phyloP scores from a whole-genome alignment of 2,888 invertebrate species.

The Oxytorus armatus region DNA sequence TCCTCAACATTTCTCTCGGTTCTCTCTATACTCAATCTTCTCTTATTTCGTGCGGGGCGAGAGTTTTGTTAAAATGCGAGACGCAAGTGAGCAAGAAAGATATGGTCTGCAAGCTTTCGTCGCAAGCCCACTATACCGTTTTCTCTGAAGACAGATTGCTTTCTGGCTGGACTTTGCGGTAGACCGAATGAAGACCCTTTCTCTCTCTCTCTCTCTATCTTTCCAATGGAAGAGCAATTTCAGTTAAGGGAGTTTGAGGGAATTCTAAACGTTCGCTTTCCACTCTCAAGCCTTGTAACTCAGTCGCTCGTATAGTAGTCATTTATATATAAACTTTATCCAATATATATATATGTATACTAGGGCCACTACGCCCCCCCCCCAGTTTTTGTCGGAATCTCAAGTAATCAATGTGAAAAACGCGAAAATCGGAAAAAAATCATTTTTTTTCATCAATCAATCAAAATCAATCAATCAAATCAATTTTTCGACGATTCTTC shows the following conservation, averaged over 20 bases:
- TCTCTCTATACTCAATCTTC: neutral
- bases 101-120: conserved; percentile 49
- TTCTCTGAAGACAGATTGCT: conserved; percentile 66
- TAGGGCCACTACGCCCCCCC: no score
- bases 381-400: no score
- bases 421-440: no score
- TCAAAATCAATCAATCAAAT: no score
- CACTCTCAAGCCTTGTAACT: conserved; percentile 45
- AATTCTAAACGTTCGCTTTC: conserved; percentile 58
- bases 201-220: conserved; percentile 4
- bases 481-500: no score
- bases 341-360: no score
- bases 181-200: conserved; percentile 57
- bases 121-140: conserved; percentile 40
- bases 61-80: conserved; percentile 40
- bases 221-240: conserved; percentile 59
- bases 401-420: no score
- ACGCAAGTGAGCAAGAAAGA: conserved; percentile 12
- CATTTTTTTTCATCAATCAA: no score
- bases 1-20: conserved; percentile 35
- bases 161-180: conserved; percentile 66
- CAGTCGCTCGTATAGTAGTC: conserved; percentile 33
- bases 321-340: conserved; percentile 17
- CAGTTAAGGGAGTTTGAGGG: conserved; percentile 64
- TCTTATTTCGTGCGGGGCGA: conserved; percentile 36